Evolutionary conservation across 2,797 vertebrate genomes (phyloP), one percentile per base, ranked within the genome.

Genomic region (Salarias fasciatus): DNA sequence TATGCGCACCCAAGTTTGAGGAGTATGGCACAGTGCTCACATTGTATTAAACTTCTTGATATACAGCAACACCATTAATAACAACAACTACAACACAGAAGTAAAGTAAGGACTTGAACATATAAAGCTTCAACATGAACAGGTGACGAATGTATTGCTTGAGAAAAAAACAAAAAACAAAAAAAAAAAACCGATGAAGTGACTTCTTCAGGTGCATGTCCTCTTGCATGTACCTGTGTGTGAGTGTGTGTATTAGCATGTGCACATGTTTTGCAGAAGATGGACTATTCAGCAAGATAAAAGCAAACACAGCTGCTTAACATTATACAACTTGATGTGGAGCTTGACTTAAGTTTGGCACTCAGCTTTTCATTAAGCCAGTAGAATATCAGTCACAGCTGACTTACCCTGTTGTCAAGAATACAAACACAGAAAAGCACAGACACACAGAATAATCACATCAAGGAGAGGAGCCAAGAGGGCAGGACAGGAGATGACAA

Each of bases 401-500:
- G 90, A 91, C 85, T 92, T 93, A 93, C 92, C 91, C 91, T 93
- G 92, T 92, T 90, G 86, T 91, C 90, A 90, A 89, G 84, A 88
- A 88, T 91, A 92, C 78, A 89, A 90, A 93, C 87, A 91, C 88
- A 79, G 85, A 87, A 87, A 86, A 89, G 88, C 82, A 90, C 86
- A 82, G 79, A 91, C 72, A 43, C 73, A 86, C 81, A 82, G 67
- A 90, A 88, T 83, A 85, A 84, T 79, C 71, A 88, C 86, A 75
- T 58, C 64, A 75, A 79, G 79, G 78, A 86, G 82, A 84, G 72
- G 77, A 85, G 84, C 71, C 67, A 61, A 66, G 52, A 57, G 59
- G 62, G 33, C 14, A 1, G 43, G 53, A 54, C 15, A 65, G 63
- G 52, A 45, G 42, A 53, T 30, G 71, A 46, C 46, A 13, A 30